Base-by-base conservation (phyloP, 1,140 invertebrate genomes). In the Diorhabda elongata region DNA sequence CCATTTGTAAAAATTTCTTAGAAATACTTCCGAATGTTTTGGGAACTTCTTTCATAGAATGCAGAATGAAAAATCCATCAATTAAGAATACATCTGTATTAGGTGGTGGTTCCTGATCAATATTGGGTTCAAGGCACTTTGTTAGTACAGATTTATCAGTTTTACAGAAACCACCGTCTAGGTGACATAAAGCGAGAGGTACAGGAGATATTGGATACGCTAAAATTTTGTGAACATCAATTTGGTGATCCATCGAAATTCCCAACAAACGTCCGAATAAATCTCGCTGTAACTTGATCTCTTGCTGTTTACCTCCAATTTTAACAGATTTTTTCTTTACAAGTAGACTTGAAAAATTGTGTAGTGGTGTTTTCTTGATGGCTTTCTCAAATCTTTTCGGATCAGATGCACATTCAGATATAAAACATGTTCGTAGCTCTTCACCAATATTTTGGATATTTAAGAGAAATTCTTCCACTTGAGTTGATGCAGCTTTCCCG, bases 91-190 rank as follows among this genome's bases (percentile, higher is more conserved):
- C 26, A 26, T 26, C 26, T 26, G 26, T 26, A 26, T 26, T 26
- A 26, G 26, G 26, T 26, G 26, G 26, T 26, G 26, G 26, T 26
- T 26, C 26, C 26, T 26, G 26, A 26, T 26, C 26, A 26, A 26
- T 26, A 26, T 26, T 26, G 26, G 26, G 26, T 26, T 26, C 26
- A 26, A 26, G 26, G 26, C 26, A 26, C 41, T 64, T 74, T 2
- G 72, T 45, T 3, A 78, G 44, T 5, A 42, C 68, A 59, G 73
- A 75, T 75, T 79, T 79, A 9, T 77, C 70, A 5, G 76, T 78
- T 71, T 79, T 78, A 67, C 72, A 67, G 41, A 81, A 79, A 3
- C 69, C 66, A 58, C 77, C 77, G 67, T 82, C 78, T 5, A 77
- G 45, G 71, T 82, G 78, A 71, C 77, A 81, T 42, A 81, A 62